Percentiles rank a stretch among this genome's conserved stretches.
Conservation (phyloP, 2,888 invertebrate species). For the Scrobipalpa atriplicella region DNA sequence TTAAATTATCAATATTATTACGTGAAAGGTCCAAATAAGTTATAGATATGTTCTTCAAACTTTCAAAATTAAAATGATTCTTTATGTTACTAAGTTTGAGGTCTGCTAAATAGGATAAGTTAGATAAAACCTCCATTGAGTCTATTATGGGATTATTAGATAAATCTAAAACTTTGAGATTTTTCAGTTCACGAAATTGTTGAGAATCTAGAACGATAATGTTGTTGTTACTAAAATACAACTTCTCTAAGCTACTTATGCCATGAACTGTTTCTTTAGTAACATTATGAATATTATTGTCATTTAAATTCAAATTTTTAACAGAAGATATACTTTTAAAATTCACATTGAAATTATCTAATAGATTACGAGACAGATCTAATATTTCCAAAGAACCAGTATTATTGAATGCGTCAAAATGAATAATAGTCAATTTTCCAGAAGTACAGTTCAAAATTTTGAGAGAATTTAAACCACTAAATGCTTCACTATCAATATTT, state of each 20-base stretch:
- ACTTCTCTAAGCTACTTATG: not conserved
- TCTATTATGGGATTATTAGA: not conserved
- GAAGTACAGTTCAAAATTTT: not conserved
- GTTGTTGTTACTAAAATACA: not conserved
- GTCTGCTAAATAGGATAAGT: not conserved
- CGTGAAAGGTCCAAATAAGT: not conserved
- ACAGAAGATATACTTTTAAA: not conserved
- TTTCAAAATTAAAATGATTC: not conserved
- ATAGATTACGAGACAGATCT: not conserved
- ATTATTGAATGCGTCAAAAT: not conserved
- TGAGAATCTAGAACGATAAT: not conserved
- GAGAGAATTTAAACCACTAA: not conserved
- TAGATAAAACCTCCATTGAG: not conserved
- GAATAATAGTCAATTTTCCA: not conserved
- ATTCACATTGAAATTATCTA: not conserved
- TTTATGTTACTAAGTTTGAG: slow-evolving; percentile 1
- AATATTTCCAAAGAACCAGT: slow-evolving; percentile 2
- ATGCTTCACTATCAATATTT: not conserved
- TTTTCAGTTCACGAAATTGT: not conserved
- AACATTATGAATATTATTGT: not conserved
- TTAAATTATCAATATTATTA: slow-evolving; percentile 2
- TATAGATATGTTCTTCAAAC: not conserved
- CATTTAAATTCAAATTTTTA: not conserved
- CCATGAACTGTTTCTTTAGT: not conserved
- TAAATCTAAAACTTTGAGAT: slow-evolving; percentile 1